Conservation (phyloP, 1,140 invertebrate species). For the Lepidurus packardi region DNA sequence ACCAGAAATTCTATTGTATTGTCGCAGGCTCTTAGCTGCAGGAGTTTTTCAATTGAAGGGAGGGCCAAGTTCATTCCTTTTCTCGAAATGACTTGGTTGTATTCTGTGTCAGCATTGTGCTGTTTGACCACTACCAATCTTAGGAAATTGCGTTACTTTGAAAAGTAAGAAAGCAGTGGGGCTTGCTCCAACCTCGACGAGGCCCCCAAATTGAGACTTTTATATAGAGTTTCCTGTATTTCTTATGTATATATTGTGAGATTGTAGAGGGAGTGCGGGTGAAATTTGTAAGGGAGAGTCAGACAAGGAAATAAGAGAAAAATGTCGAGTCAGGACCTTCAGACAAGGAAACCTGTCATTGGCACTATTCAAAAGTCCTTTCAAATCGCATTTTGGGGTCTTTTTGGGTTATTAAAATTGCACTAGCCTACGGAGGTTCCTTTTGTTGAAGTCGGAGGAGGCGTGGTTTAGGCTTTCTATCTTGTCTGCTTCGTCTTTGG, state of each 20-base stretch:
- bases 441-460: not conserved
- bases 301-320: not conserved
- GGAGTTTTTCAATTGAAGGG: not conserved
- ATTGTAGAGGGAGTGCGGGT: not conserved
- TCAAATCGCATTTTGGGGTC: constrained; percentile 18
- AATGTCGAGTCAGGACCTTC: not conserved
- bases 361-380: not conserved
- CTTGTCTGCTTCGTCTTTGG: not conserved
- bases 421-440: constrained; percentile 7
- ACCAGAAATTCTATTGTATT: not conserved
- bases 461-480: not conserved
- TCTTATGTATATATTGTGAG: not conserved
- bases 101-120: not conserved
- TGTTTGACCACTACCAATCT: not conserved
- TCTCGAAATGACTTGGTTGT: not conserved
- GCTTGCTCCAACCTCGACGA: constrained; percentile 3
- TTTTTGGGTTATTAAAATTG: constrained; percentile 5
- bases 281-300: not conserved
- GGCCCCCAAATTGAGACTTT: not conserved
- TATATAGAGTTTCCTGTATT: not conserved
- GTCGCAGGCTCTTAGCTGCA: not conserved
- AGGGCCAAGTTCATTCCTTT: not conserved
- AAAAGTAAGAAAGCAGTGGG: constrained; percentile 7
- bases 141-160: not conserved
- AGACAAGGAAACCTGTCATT: constrained; percentile 16